Conservation (phyloP, 2,888 invertebrate species). For the Pedicia rivosa region DNA sequence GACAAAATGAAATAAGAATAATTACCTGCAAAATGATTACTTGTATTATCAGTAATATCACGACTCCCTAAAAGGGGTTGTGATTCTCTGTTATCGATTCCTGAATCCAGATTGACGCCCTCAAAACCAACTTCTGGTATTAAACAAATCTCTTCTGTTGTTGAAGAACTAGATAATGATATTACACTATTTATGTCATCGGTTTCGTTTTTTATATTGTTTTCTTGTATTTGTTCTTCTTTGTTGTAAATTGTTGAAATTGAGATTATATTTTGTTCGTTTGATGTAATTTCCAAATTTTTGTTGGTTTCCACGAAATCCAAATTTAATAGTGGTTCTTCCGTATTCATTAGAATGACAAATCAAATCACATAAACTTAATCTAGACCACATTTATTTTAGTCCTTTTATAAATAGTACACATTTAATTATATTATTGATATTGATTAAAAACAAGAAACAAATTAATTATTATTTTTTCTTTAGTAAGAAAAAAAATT, state of each 20-base stretch:
- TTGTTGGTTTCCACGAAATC: slow-evolving; percentile 37
- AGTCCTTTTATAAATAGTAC: too few species aligned
- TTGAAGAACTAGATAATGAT: slow-evolving; percentile 36
- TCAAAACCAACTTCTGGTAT: slow-evolving; percentile 74
- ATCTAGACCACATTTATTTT: slow-evolving; percentile 6
- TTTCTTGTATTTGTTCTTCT: neutral
- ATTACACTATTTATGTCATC: slow-evolving; percentile 42
- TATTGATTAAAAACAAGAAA: too few species aligned
- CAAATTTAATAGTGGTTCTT: slow-evolving; percentile 44
- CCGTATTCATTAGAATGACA: slow-evolving; percentile 40
- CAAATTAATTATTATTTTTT: too few species aligned
- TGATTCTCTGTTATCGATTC: slow-evolving; percentile 75
- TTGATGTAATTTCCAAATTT: neutral
- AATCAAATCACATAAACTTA: slow-evolving; percentile 3
- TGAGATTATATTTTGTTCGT: neutral
- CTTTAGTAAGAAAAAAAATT: too few species aligned
- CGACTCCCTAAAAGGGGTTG: slow-evolving; percentile 84
- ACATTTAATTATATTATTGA: too few species aligned
- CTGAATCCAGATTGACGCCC: slow-evolving; percentile 63
- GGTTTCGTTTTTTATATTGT: slow-evolving; percentile 25
- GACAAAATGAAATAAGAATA: slow-evolving; percentile 5
- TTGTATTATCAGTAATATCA: slow-evolving; percentile 52
- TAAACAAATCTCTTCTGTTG: slow-evolving; percentile 51
- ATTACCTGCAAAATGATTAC: slow-evolving; percentile 76
- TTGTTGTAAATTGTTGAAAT: too few species aligned